phyloP scores from a whole-genome alignment of 2,888 invertebrate species.

The Halictus quadricinctus region DNA sequence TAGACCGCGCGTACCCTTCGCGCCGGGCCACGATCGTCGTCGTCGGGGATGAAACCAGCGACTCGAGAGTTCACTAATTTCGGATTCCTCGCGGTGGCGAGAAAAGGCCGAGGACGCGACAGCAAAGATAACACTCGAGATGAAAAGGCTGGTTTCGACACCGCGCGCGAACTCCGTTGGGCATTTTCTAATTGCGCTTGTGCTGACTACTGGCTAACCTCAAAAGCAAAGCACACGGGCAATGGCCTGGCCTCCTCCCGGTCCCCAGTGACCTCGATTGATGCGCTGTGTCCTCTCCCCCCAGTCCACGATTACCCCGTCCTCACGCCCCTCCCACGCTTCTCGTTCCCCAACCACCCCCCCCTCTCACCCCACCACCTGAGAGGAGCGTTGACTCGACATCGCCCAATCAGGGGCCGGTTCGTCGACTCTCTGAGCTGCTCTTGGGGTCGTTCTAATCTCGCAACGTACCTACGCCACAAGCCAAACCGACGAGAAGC shows the following conservation, averaged over 20 bases:
- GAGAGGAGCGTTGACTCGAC: slow-evolving; percentile 73
- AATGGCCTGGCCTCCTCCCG: slow-evolving; percentile 82
- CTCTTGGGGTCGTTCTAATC: slow-evolving; percentile 74
- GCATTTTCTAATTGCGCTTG: slow-evolving; percentile 77
- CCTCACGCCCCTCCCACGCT: slow-evolving; percentile 38
- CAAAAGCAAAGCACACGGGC: slow-evolving; percentile 80
- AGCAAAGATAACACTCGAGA: not conserved
- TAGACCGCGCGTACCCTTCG: not conserved
- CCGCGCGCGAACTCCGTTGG: slow-evolving; percentile 54
- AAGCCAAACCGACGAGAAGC: slow-evolving; percentile 71
- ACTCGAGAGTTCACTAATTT: not conserved
- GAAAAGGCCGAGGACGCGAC: slow-evolving; percentile 15
- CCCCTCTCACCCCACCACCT: slow-evolving; percentile 30
- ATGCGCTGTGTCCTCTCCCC: slow-evolving; percentile 72
- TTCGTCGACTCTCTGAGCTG: slow-evolving; percentile 73
- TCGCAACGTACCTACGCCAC: slow-evolving; percentile 70
- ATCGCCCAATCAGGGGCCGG: slow-evolving; percentile 71
- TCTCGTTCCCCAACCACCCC: slow-evolving; percentile 6
- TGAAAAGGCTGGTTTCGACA: slow-evolving; percentile 52
- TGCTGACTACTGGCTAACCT: slow-evolving; percentile 78
- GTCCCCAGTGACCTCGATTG: slow-evolving; percentile 82
- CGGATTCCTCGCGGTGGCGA: not conserved
- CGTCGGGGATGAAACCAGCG: not conserved
- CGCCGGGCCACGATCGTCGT: no score
- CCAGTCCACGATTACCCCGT: slow-evolving; percentile 61